phyloP scores from a whole-genome alignment of 92 coral and sea anemone genomes.

The Phymanthus crucifer region DNA sequence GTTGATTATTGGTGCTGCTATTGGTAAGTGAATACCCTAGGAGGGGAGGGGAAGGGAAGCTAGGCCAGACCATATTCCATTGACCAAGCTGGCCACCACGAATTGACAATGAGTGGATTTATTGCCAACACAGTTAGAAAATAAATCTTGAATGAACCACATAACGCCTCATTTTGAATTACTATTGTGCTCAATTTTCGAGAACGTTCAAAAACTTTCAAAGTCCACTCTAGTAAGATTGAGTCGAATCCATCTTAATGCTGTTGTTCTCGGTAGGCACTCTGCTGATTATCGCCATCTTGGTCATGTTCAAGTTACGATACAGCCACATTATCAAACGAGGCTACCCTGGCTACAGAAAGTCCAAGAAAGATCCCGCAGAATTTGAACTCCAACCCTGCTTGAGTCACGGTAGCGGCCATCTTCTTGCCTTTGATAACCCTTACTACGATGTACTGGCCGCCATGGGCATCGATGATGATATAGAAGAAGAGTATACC shows the following conservation, averaged over 20 bases:
- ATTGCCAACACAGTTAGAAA: too few relatives aligned
- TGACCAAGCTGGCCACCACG: too few relatives aligned
- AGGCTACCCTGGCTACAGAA: conserved; percentile 49
- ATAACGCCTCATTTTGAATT: too few relatives aligned
- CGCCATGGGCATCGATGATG: conserved; percentile 98
- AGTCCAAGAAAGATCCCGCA: conserved; percentile 70
- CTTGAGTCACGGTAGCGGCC: conserved; percentile 72
- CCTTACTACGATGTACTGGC: conserved; percentile 97
- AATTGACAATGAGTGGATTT: too few relatives aligned
- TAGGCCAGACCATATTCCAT: too few relatives aligned
- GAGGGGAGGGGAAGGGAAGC: not conserved
- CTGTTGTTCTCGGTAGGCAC: conserved; percentile 42
- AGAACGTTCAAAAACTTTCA: too few relatives aligned
- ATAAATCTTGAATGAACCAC: too few relatives aligned
- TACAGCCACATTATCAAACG: conserved; percentile 52
- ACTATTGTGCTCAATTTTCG: too few relatives aligned
- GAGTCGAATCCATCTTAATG: too few relatives aligned
- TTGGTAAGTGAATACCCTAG: conserved; percentile 64
- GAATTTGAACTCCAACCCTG: conserved; percentile 95
- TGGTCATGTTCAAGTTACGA: conserved; percentile 64
- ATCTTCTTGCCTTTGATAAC: conserved; percentile 94
- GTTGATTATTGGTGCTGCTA: conserved; percentile 67
- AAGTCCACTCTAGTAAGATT: too few relatives aligned
- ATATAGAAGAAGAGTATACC: conserved; percentile 87
- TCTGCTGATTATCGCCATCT: conserved; percentile 53